These are phyloP conservation scores for Echiichthys vipera DNA, from an alignment of 2,797 vertebrate species.

Conservation along the genomic window DNA sequence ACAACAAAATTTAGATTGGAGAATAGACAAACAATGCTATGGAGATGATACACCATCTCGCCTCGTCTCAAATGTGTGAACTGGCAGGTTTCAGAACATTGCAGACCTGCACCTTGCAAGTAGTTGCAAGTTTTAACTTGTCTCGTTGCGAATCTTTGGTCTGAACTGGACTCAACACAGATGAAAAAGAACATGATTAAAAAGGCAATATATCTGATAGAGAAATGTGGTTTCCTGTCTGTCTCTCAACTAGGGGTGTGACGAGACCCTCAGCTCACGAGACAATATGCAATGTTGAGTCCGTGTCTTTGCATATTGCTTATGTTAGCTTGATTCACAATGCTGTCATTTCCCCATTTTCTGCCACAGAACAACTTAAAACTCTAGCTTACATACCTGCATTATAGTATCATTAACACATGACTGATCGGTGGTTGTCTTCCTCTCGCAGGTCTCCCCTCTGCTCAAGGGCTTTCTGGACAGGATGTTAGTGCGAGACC, in stretches of 20 bases:
- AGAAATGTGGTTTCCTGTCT: background rate
- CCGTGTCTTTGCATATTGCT: too few relatives aligned
- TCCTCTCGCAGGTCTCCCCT: slow-evolving; percentile 87
- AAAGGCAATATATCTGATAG: background rate
- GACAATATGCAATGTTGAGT: too few relatives aligned
- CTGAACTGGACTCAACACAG: too few relatives aligned
- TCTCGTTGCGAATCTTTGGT: too few relatives aligned
- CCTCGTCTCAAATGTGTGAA: too few relatives aligned
- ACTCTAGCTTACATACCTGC: background rate
- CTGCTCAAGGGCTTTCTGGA: slow-evolving; percentile 95
- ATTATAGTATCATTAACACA: background rate
- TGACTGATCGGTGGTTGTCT: background rate
- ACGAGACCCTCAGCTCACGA: too few relatives aligned
- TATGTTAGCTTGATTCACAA: background rate
- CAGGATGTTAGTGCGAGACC: slow-evolving; percentile 92
- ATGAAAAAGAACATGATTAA: background rate
- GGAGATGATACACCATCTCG: too few relatives aligned
- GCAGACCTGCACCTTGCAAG: too few relatives aligned
- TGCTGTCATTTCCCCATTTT: background rate
- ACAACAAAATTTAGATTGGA: background rate
- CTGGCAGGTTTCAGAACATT: too few relatives aligned
- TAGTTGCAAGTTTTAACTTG: too few relatives aligned
- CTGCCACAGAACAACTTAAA: background rate
- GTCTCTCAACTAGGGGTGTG: too few relatives aligned
- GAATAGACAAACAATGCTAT: too few relatives aligned